phyloP scores from a whole-genome alignment of 2,797 vertebrate genomes.

The Protonibea diacanthus region DNA sequence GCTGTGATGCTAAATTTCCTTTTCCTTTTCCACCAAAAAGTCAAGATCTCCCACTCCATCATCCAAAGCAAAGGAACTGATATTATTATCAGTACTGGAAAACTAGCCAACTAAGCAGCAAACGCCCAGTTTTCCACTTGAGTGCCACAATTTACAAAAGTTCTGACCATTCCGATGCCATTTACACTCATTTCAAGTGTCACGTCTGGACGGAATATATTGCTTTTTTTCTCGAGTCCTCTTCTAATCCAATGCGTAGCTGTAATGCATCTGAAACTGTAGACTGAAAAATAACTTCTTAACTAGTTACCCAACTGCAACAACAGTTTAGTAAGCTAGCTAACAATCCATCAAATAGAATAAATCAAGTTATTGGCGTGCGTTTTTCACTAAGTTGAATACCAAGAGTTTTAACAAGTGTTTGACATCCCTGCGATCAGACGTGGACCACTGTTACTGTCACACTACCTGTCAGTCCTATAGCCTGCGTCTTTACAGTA shows the following conservation, averaged over 20 bases:
- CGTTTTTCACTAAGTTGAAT: neutral
- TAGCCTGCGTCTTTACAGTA: constrained; percentile 13
- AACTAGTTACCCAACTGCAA: no score
- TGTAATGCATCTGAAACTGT: neutral
- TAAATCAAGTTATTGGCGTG: neutral
- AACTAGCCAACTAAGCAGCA: no score
- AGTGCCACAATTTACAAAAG: no score
- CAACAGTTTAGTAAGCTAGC: no score
- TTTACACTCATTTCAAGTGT: no score
- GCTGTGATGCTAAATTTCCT: neutral
- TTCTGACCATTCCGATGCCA: no score
- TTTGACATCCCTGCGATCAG: neutral
- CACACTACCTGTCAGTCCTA: constrained; percentile 4
- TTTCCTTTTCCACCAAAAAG: neutral
- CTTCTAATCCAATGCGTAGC: neutral
- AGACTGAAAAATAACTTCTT: no score
- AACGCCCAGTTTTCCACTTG: no score
- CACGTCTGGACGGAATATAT: neutral
- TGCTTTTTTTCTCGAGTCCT: neutral
- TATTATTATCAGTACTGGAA: no score
- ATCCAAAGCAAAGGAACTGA: no score
- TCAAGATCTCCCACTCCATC: neutral
- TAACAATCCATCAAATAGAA: neutral
- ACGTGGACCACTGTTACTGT: neutral
- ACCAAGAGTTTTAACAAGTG: neutral